These are phyloP conservation scores for Psophia crepitans DNA, from an alignment of 2,113 vertebrate species.

Conservation along the genomic window DNA sequence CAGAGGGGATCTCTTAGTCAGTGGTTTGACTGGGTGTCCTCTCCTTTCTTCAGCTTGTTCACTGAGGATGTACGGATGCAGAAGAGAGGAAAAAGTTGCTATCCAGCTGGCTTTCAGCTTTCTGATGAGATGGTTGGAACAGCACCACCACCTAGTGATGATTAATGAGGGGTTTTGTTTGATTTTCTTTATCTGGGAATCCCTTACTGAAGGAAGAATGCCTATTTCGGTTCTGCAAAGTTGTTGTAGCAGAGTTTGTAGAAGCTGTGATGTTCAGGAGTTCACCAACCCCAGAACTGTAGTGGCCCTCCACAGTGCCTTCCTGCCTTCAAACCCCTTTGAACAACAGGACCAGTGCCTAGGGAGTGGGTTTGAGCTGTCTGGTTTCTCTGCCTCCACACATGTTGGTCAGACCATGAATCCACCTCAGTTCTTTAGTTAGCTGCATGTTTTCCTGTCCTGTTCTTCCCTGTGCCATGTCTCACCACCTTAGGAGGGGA, in stretches of 20 bases:
- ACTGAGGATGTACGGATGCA: neutral
- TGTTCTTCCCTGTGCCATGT: neutral
- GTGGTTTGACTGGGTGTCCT: neutral
- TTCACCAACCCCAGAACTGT: neutral
- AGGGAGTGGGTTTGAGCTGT: neutral
- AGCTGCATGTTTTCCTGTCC: neutral
- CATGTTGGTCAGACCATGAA: fast-evolving
- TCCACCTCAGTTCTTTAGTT: neutral
- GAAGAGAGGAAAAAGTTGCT: neutral
- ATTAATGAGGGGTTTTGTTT: neutral
- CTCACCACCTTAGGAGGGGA: neutral
- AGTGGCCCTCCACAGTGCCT: fast-evolving
- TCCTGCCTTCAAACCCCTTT: neutral
- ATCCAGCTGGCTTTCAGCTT: neutral
- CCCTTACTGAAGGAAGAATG: neutral
- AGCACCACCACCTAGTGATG: neutral
- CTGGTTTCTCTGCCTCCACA: neutral
- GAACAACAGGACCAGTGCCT: neutral
- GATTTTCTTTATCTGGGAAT: neutral
- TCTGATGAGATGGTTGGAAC: neutral
- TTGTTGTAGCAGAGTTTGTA: neutral
- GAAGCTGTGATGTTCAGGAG: neutral
- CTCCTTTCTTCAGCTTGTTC: neutral
- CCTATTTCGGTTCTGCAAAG: neutral
- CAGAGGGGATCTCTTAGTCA: neutral